Evolutionary conservation across 2,113 vertebrate species (phyloP), one percentile per base, ranked within the genome.

Genomic region (Mastomys natalensis): DNA sequence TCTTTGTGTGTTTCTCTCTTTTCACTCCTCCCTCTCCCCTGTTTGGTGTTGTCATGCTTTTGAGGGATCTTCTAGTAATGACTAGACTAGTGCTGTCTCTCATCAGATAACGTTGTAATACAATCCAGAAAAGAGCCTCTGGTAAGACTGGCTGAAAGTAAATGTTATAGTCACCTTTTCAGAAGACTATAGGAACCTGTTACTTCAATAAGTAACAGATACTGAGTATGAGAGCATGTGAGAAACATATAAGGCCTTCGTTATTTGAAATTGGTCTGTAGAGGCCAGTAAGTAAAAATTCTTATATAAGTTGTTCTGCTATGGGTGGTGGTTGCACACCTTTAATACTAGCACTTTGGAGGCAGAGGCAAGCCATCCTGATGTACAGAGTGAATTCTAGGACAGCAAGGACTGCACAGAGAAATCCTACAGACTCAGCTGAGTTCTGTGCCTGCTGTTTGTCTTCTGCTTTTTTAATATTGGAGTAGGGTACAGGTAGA

Each of bases 61-160:
- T 37, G 37, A 1, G 4, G 60, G 66, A 88, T 93, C 93, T 70
- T 91, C 34, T 93, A 29, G 10, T 62, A 74, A 58, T 72, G 84
- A 58, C 73, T 29, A 58, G 7, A 40, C 34, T 81, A 87, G 87
- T 70, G 1, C n/a, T 45, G 4, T 95, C 95, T 81, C n/a, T 97
- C n/a, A 51, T 68, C 37, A 76, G 94, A 37, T 37, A 17, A n/a
- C 73, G 87, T 70, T 43, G 51, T 84, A 76, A 31, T 85, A 5
- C 40, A 90, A 8, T 84, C 1, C 89, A 60, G 51, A 85, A 74
- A 74, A 92, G 55, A 91, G 16, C 76, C 86, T 89, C 76, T 92
- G 21, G 16, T 92, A 96, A 97, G 93, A 72, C 0, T 73, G 89
- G n/a, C 84, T 24, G 48, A 62, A 68, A 34, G 6, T 81, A 53